These are phyloP conservation scores for Hanleya hanleyi DNA, from an alignment of 2,888 invertebrate species.

Conservation along the genomic window DNA sequence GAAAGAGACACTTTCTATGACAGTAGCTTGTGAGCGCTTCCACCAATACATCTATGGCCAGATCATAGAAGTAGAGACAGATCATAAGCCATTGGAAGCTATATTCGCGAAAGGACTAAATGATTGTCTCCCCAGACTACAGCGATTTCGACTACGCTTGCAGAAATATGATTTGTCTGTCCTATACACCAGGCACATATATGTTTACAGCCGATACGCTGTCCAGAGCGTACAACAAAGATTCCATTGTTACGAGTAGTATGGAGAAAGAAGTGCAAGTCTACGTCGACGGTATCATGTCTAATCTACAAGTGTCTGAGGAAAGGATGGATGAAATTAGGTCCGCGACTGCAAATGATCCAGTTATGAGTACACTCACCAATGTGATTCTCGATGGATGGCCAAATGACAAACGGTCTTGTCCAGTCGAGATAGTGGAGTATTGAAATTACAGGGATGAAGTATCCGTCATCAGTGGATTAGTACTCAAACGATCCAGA, in stretches of 20 bases:
- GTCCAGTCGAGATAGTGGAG: constrained; percentile 3
- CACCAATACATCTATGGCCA: constrained; percentile 14
- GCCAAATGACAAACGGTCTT: constrained; percentile 10
- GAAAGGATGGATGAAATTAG: constrained; percentile 10
- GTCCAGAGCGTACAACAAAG: background rate
- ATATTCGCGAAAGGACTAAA: constrained; percentile 17
- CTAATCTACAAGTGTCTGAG: background rate
- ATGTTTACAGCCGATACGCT: constrained; percentile 22
- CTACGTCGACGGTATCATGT: background rate
- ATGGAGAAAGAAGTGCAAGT: constrained; percentile 11
- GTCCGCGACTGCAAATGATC: constrained; percentile 12
- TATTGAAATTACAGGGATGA: constrained; percentile 19
- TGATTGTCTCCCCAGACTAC: constrained; percentile 20
- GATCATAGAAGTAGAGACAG: constrained; percentile 10
- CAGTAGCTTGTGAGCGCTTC: constrained; percentile 27
- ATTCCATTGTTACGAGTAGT: background rate
- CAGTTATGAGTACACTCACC: background rate
- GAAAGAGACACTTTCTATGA: constrained; percentile 39
- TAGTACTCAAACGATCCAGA: constrained; percentile 15
- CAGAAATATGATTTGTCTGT: constrained; percentile 22
- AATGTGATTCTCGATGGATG: constrained; percentile 16
- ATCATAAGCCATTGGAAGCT: constrained; percentile 26
- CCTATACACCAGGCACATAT: constrained; percentile 18
- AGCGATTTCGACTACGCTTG: constrained; percentile 23
- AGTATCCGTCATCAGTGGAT: background rate